These are phyloP conservation scores for Lepus europaeus DNA, from an alignment of 2,113 vertebrate species.

Conservation along the genomic window DNA sequence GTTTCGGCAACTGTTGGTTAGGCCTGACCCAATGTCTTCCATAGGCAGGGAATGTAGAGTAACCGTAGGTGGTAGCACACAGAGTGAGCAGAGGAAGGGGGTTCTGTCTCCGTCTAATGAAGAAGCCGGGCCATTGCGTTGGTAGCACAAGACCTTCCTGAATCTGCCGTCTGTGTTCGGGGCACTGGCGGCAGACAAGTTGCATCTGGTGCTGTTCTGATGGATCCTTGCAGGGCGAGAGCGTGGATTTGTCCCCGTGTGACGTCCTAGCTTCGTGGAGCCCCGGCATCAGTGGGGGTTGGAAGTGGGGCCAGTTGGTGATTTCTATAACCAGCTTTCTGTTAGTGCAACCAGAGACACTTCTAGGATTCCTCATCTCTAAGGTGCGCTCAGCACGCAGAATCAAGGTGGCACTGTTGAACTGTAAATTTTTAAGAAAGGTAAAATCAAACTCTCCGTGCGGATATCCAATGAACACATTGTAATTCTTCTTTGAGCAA, in stretches of 20 bases:
- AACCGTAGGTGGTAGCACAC: background rate
- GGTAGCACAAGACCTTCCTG: background rate
- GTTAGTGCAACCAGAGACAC: background rate
- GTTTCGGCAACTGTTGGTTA: conserved; percentile 2
- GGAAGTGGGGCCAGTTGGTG: background rate
- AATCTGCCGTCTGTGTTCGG: background rate
- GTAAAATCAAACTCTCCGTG: background rate
- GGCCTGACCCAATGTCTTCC: background rate
- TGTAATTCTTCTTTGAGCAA: background rate
- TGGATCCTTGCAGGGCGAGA: background rate
- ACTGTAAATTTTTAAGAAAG: conserved; percentile 19
- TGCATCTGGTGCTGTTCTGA: background rate
- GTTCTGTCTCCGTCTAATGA: background rate
- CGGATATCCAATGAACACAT: conserved; percentile 2
- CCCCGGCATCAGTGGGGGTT: background rate
- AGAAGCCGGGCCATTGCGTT: background rate
- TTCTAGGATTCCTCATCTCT: background rate
- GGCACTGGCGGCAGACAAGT: background rate
- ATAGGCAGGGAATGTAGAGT: background rate
- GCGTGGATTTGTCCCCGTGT: background rate
- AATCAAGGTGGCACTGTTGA: background rate
- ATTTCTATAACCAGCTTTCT: background rate
- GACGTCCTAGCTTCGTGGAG: background rate
- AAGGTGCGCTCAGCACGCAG: background rate
- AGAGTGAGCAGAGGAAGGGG: background rate